Evolutionary conservation across 2,888 invertebrate genomes (phyloP), one percentile per base, ranked within the genome.

Genomic region (Cabera pusaria): DNA sequence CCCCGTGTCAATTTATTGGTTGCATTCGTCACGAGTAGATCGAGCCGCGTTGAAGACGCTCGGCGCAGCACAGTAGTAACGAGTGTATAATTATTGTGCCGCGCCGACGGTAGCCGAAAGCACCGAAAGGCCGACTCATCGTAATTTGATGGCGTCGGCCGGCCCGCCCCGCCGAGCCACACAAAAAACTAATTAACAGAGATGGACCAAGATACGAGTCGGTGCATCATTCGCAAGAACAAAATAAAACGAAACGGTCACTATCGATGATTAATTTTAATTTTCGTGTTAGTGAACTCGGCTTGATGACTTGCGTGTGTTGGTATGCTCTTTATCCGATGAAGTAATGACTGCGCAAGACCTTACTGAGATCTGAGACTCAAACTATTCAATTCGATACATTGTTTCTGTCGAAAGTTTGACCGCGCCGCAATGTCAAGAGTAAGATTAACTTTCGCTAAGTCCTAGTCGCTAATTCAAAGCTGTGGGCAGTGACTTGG

Each of bases 181-280:
- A 85, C 83, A 87, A 87, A 87, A 87, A 87, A 86, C 87, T 87
- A 87, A 87, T 87, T 87, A 87, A 87, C 85, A 75, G 77, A 80
- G 78, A 79, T 77, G 79, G 73, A 76, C 70, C 68, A 65, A 68
- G 69, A 70, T 64, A 64, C 59, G 60, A 59, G 48, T 42, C 64
- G 61, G 64, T 70, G 72, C 71, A 70, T 73, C 72, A 73, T 73
- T 76, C 67, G 75, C 76, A 62, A 67, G 66, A 71, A 72, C 67
- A 68, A 70, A 72, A 75, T 70, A 70, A 72, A 68, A 71, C 65
- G 61, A 57, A 57, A 57, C 59, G 51, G 64, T 65, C 54, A 66
- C 68, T 65, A 64, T 66, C 65, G 54, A 56, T 59, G 59, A 60
- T 61, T 57, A 61, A 57, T 63, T 63, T 68, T 56, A 56, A 60